phyloP scores from a whole-genome alignment of 2,797 vertebrate genomes.

The Ctenopoma multispine region DNA sequence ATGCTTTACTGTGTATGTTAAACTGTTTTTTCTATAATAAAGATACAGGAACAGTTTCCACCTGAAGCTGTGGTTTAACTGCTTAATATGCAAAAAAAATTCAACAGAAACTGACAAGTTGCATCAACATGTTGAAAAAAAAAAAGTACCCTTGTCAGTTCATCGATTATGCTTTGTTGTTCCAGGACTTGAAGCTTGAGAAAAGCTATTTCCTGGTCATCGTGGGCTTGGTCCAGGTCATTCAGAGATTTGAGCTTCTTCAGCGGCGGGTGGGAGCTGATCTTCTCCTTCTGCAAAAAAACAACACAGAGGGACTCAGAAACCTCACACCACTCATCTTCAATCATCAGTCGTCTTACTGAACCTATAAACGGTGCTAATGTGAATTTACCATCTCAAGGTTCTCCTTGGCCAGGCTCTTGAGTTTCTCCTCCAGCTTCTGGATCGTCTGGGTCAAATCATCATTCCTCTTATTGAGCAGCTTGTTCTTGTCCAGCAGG shows the following conservation, averaged over 20 bases:
- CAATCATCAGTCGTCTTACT: neutral
- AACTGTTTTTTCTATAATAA: too few relatives aligned
- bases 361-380: neutral
- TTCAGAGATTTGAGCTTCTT: slow-evolving; percentile 98
- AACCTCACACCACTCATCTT: neutral
- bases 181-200: slow-evolving; percentile 98
- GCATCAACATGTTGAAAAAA: too few relatives aligned
- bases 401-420: slow-evolving; percentile 92
- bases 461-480: slow-evolving; percentile 95
- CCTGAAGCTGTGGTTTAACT: too few relatives aligned
- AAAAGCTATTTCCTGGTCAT: slow-evolving; percentile 98
- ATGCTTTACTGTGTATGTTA: too few relatives aligned
- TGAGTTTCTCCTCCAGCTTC: slow-evolving; percentile 95
- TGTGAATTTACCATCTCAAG: slow-evolving; percentile 91
- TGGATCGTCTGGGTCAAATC: slow-evolving; percentile 94
- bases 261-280: slow-evolving; percentile 92
- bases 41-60: too few relatives aligned
- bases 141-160: slow-evolving; percentile 93
- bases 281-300: slow-evolving; percentile 92
- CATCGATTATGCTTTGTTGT: slow-evolving; percentile 98
- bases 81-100: too few relatives aligned
- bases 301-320: slow-evolving; percentile 9
- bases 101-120: too few relatives aligned
- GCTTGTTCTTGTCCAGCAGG: slow-evolving; percentile 97
- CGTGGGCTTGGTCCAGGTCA: slow-evolving; percentile 96